Evolutionary conservation across 2,797 vertebrate genomes (phyloP).

Genomic region (Tenualosa ilisha): DNA sequence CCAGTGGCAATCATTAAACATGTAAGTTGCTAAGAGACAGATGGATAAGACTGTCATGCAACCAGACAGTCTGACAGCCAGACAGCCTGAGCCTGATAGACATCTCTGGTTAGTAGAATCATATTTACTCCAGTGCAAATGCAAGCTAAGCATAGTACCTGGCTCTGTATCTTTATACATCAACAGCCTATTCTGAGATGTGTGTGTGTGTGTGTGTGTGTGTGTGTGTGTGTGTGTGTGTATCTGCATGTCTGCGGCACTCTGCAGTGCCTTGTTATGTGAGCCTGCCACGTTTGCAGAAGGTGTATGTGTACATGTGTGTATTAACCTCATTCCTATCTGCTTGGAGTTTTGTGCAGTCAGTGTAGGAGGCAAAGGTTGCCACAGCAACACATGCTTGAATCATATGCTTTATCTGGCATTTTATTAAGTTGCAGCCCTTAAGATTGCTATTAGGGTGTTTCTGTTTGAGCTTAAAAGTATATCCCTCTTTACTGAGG

Average conservation of each 20-base stretch:
- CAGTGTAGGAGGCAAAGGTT: neutral
- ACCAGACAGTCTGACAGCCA: neutral
- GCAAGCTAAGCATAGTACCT: constrained; percentile 13
- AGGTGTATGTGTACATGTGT: neutral
- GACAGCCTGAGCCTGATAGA: neutral
- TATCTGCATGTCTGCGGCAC: neutral
- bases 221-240: neutral
- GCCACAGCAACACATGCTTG: neutral
- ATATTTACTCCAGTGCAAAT: neutral
- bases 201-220: neutral
- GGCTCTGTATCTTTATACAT: neutral
- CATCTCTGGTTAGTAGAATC: neutral
- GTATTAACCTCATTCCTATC: neutral
- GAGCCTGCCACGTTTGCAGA: neutral
- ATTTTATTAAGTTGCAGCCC: neutral
- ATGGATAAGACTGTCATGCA: neutral
- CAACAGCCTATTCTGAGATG: neutral
- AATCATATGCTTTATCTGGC: neutral
- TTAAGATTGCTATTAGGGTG: neutral
- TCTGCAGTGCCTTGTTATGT: neutral
- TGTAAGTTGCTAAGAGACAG: neutral
- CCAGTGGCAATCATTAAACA: neutral
- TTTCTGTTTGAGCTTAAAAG: neutral
- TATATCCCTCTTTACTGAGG: constrained; percentile 23
- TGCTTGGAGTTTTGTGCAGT: neutral